Evolutionary conservation across 2,113 vertebrate species (phyloP).

Genomic region (Canis aureus): DNA sequence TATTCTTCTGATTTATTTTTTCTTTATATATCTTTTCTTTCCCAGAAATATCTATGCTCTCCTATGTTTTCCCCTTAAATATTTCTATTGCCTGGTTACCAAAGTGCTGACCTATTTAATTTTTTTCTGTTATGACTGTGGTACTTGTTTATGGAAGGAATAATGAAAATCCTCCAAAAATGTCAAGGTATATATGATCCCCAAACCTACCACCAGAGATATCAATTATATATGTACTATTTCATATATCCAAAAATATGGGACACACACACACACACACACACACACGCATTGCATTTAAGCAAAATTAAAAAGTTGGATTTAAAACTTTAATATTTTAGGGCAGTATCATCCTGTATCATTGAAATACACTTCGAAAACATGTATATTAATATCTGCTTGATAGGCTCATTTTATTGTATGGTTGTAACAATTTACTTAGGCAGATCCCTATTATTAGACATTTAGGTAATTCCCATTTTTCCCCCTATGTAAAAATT

Average conservation of each 20-base stretch:
- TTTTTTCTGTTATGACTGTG: background rate
- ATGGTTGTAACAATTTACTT: background rate
- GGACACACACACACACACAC: background rate
- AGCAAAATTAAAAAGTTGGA: background rate
- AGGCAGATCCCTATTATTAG: background rate
- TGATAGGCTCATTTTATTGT: background rate
- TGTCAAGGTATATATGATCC: background rate
- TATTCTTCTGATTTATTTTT: conserved; percentile 22
- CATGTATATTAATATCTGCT: background rate
- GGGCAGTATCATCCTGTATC: background rate
- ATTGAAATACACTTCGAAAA: conserved; percentile 34
- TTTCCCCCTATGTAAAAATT: conserved; percentile 13
- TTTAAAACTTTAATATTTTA: conserved; percentile 15
- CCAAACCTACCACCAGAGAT: background rate
- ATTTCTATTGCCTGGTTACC: conserved; percentile 16
- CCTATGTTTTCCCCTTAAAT: background rate
- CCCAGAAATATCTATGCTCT: background rate
- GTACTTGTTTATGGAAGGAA: background rate
- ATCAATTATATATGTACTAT: background rate
- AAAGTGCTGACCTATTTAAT: background rate
- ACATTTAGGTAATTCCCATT: background rate
- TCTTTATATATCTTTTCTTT: background rate
- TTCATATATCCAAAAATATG: background rate
- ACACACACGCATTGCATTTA: background rate
- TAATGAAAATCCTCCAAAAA: conserved; percentile 53